Conservation (phyloP, 2,888 invertebrate species). For the Schrankia costaestrigalis region DNA sequence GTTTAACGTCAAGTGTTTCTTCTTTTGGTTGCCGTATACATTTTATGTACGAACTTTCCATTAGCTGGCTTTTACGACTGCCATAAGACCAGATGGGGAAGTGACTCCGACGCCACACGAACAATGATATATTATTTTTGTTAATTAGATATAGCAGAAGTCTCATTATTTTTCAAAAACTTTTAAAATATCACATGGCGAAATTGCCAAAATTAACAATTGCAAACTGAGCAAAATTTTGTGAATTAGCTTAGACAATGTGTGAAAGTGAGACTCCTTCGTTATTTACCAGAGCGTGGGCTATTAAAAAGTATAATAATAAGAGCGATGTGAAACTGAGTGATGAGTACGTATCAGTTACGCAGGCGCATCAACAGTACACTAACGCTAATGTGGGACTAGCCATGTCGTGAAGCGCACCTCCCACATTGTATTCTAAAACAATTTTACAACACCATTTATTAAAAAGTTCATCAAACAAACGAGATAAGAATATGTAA, state of each 20-base stretch:
- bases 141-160: no score
- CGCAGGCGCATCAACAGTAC: constrained; percentile 14
- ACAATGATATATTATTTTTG: no score
- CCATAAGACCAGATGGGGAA: no score
- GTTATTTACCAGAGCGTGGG: constrained; percentile 60
- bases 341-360: constrained; percentile 30
- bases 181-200: no score
- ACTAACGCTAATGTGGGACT: constrained; percentile 31
- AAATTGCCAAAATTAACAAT: constrained; percentile 6
- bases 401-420: constrained; percentile 23
- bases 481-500: constrained; percentile 32
- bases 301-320: constrained; percentile 39
- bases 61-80: no score
- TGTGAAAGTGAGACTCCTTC: constrained; percentile 58
- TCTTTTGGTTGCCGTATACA: no score
- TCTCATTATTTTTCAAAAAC: no score
- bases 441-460: constrained; percentile 31
- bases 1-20: no score
- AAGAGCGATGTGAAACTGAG: constrained; percentile 32
- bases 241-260: constrained; percentile 42
- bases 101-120: no score
- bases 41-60: no score
- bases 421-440: constrained; percentile 27
- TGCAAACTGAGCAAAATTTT: constrained; percentile 11
- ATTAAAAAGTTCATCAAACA: constrained; percentile 37